Evolutionary conservation across 2,113 vertebrate genomes (phyloP), one percentile per base, ranked within the genome.

Genomic region (Pygoscelis adeliae): DNA sequence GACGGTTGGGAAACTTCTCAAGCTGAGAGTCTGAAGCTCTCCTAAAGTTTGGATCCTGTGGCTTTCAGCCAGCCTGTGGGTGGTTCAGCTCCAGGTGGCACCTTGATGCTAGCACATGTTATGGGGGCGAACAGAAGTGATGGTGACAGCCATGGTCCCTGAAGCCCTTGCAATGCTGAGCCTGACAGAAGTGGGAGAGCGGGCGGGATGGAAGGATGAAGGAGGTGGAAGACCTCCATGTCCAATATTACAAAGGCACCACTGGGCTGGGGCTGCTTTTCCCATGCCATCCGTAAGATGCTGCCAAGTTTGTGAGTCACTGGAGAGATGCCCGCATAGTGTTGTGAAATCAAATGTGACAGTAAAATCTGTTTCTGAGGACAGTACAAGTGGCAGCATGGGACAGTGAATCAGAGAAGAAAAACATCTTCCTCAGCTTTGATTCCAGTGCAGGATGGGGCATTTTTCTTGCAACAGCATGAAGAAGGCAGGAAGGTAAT

Each of bases 271-370:
- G 50, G 50, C 74, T 86, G 83, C 62, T 66, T 90, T 96, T 89
- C 93, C 79, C 83, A 77, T 86, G 91, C 90, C 34, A 50, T 85
- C 40, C 3, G 11, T 80, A 62, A 91, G 50, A 25, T 38, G 83
- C 67, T 96, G 96, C 94, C 91, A 89, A 95, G 76, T 92, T 83
- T 91, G 80, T 92, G 91, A 38, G 59, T 87, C 0, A 2, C 80
- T 95, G 74, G 70, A 93, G 66, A 30, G 79, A 77, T 86, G 83
- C 86, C 92, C 6, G 18, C 55, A 74, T 95, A 87, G 91, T 91
- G 72, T 95, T 90, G 96, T 96, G 96, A 96, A 97, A 94, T 95
- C 72, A 87, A 79, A 93, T 76, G 91, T 91, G 84, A 93, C 89
- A 63, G 72, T 74, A 79, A 87, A 94, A 56, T 94, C 52, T 89